phyloP scores from a whole-genome alignment of 2,797 vertebrate species.

The Cottoperca gobio region DNA sequence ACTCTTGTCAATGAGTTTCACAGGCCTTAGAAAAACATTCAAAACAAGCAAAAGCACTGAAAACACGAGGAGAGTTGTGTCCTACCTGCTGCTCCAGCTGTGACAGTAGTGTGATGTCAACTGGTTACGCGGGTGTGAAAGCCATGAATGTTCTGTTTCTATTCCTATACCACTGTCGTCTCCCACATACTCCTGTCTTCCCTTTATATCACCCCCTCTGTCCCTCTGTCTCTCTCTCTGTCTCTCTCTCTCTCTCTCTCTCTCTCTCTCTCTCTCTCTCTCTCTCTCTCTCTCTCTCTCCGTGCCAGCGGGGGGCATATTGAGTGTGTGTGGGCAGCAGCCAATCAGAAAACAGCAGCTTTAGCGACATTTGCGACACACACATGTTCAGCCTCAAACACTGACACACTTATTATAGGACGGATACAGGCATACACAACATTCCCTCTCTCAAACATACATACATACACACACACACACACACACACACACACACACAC shows the following conservation, averaged over 20 bases:
- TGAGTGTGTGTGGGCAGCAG: slow-evolving; percentile 59
- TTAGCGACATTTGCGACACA: slow-evolving; percentile 51
- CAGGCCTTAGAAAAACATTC: not conserved
- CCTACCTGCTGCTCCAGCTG: slow-evolving; percentile 52
- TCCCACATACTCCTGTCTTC: slow-evolving; percentile 20
- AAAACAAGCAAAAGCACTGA: not conserved
- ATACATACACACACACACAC: slow-evolving; percentile 21
- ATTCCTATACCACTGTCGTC: not conserved
- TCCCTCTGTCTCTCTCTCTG: not conserved
- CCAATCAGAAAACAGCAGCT: slow-evolving; percentile 73
- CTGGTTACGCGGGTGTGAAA: slow-evolving; percentile 18
- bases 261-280: slow-evolving; percentile 13
- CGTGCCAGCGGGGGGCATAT: slow-evolving; percentile 54
- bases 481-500: slow-evolving; percentile 20
- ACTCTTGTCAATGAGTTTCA: not conserved
- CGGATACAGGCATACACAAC: slow-evolving; percentile 19
- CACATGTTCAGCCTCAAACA: slow-evolving; percentile 47
- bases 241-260: not conserved
- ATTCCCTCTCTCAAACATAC: slow-evolving; percentile 11
- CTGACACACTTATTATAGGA: slow-evolving; percentile 46
- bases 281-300: slow-evolving; percentile 22
- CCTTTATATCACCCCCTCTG: slow-evolving; percentile 33
- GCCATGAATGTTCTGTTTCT: not conserved
- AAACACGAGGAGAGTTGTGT: not conserved
- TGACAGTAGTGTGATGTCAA: not conserved